Evolutionary conservation across 2,888 invertebrate species (phyloP).

Genomic region (Leptura quadrifasciata): DNA sequence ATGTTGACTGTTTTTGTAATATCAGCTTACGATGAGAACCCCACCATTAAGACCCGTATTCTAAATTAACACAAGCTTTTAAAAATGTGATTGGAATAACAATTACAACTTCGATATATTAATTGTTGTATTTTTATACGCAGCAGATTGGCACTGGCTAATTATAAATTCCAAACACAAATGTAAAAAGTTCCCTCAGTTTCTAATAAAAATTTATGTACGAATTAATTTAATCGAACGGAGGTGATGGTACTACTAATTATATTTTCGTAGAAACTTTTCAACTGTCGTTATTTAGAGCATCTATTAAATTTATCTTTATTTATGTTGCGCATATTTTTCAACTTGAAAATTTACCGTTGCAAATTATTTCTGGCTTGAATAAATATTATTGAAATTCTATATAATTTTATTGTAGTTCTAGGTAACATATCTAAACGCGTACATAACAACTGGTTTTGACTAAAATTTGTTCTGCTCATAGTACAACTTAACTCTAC

Average conservation of each 20-base stretch:
- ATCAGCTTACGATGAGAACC: slow-evolving; percentile 38
- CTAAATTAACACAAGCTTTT: slow-evolving; percentile 46
- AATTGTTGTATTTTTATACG: slow-evolving; percentile 41
- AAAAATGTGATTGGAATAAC: slow-evolving; percentile 48
- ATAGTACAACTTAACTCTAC: slow-evolving; percentile 13
- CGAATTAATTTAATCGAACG: slow-evolving; percentile 43
- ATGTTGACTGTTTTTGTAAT: slow-evolving; percentile 39
- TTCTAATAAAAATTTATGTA: slow-evolving; percentile 46
- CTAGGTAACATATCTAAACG: slow-evolving; percentile 15
- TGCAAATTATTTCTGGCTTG: slow-evolving; percentile 9
- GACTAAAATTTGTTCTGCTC: slow-evolving; percentile 3
- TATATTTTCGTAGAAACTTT: slow-evolving; percentile 26
- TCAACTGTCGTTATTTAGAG: slow-evolving; percentile 8
- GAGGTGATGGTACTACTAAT: slow-evolving; percentile 45
- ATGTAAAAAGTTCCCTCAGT: slow-evolving; percentile 49
- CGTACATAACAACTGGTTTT: slow-evolving; percentile 8
- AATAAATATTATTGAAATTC: slow-evolving; percentile 34
- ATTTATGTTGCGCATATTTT: slow-evolving; percentile 17
- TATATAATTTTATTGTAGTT: slow-evolving; percentile 9
- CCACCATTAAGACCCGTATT: slow-evolving; percentile 49
- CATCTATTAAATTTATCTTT: slow-evolving; percentile 30
- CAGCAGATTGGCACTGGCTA: slow-evolving; percentile 20
- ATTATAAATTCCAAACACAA: slow-evolving; percentile 45
- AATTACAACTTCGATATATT: slow-evolving; percentile 46
- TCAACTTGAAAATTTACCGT: slow-evolving; percentile 24